Base-by-base conservation (phyloP, 2,113 vertebrate species). In the Notiomystis cincta region DNA sequence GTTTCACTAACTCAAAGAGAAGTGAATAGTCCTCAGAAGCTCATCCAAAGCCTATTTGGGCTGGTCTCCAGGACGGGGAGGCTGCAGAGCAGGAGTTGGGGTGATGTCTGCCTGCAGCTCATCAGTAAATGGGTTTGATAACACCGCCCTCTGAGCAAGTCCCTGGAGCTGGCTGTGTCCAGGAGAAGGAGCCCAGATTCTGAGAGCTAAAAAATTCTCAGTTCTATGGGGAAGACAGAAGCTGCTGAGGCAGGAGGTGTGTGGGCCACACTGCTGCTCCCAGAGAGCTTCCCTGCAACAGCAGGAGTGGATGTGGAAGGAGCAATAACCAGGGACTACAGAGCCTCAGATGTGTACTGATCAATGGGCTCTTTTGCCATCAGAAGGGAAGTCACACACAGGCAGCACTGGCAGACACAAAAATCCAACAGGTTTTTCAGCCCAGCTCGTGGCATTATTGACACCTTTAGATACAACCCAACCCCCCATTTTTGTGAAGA, bases 241-340 rank as follows among this genome's bases (percentile, higher is more conserved):
- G 17, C 7, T 47, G 28, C 40, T 0, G 13, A 35, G 37, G 17
- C n/a, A 56, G 65, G 38, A 76, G 56, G n/a, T 0, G 1, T 7
- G 22, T 47, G 65, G 18, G 33, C 60, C 42, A 3, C 8, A 3
- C 38, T 15, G 44, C 40, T n/a, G 40, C 58, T 81, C 47, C 82
- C 1, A 1, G 23, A 56, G 14, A 60, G 13, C 44, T 56, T 77
- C 82, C 24, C 37, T 56, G 38, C 67, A 51, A 1, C 33, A 35
- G 24, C 62, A n/a, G 69, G 37, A 40, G n/a, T 6, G 16, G n/a
- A n/a, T 47, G 56, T 30, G 24, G 58, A 40, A 86, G 62, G 35
- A 57, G 53, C 16, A 42, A 18, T 37, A 66, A 31, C 14, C 1
- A 9, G 14, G 33, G 4, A 20, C 22, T 10, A 1, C 6, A 7